Base-by-base conservation (phyloP, 2,113 vertebrate species). In the Setophaga petechia region DNA sequence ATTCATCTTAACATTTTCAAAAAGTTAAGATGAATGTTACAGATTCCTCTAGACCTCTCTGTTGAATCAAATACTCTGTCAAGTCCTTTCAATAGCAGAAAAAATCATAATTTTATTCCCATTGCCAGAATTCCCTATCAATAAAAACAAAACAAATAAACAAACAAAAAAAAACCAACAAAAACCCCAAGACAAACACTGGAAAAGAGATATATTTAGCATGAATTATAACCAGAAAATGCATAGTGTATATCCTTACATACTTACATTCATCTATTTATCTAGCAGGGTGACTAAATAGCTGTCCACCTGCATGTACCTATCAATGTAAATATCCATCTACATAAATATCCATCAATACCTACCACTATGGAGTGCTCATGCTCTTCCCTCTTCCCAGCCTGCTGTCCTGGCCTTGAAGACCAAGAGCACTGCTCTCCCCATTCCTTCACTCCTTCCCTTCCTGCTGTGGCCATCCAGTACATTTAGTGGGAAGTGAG, bases 161-260 rank as follows among this genome's bases (percentile, higher is more conserved):
- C 23, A 33, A 25, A 39, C 19, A 30, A 66, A 63, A 39, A 37
- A 55, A 33, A 7, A 0, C 19, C 7, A n/a, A 35, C 5, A 63
- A 27, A n/a, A 19, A 8, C 12, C 1, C 0, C 3, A 37, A 33
- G 12, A 43, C 1, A 43, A 58, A 41, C 12, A 8, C 23, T 57
- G 22, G 18, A 75, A 72, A 67, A 57, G 2, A 77, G 3, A 46
- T 0, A 12, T 9, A 28, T 44, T 67, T 82, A 68, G 18, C 11
- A 82, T n/a, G 20, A 5, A 35, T 43, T 15, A 43, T 59, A 71
- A 28, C 17, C 15, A 76, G 39, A 43, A 81, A 55, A 15, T 25
- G 6, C 37, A 21, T 18, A 21, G 12, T 16, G 7, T 39, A 28
- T 43, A 11, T 49, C 24, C 37, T 33, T 47, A 3, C 22, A 39